These are phyloP conservation scores for Potorous gilbertii DNA, from an alignment of 2,797 vertebrate species.

Conservation along the genomic window DNA sequence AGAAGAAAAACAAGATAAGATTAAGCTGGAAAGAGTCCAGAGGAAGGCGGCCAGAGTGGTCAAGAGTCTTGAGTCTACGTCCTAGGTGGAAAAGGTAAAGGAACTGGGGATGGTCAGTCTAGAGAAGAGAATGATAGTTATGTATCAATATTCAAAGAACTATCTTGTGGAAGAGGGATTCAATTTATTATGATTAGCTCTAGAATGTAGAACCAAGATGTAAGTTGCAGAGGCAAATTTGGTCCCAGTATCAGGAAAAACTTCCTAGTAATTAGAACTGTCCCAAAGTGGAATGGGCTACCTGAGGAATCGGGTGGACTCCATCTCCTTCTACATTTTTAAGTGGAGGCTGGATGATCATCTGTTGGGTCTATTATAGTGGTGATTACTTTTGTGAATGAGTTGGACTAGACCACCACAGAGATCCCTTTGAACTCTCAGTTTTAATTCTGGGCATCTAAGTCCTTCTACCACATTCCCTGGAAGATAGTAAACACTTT, in stretches of 20 bases:
- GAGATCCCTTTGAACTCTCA: not conserved
- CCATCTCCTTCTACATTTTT: not conserved
- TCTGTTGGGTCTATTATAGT: not conserved
- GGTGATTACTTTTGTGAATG: not conserved
- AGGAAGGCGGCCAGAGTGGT: not conserved
- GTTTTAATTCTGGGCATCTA: not conserved
- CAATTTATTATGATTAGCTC: not conserved
- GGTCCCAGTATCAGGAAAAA: not conserved
- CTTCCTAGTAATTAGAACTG: not conserved
- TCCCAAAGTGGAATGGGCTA: not conserved
- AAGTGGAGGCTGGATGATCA: not conserved
- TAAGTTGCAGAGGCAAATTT: not conserved
- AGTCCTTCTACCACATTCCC: not conserved
- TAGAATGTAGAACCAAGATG: not conserved
- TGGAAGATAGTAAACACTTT: not conserved
- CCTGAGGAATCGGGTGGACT: not conserved
- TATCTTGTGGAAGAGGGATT: not conserved
- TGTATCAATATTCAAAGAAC: not conserved
- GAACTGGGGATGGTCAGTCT: not conserved
- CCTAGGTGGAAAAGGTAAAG: not conserved
- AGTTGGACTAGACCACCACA: not conserved
- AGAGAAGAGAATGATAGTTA: not conserved
- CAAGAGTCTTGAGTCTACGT: not conserved
- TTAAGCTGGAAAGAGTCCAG: not conserved
- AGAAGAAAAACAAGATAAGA: not conserved